Percentiles rank a stretch among this genome's conserved stretches.
Evolutionary conservation across 2,113 vertebrate species (phyloP).

Genomic region (Cyprinodon variegatus): DNA sequence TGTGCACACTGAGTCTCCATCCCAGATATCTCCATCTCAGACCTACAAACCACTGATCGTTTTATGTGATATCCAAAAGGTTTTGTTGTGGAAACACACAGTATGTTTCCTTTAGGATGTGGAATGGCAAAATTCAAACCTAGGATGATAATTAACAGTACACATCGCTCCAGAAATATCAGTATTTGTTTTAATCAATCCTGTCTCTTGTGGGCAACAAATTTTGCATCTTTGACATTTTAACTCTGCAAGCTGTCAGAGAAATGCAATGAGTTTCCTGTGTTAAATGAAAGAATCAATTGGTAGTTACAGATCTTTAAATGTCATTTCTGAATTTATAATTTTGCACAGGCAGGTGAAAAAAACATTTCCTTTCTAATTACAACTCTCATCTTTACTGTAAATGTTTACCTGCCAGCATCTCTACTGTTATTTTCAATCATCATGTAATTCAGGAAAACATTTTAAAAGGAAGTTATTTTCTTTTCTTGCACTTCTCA

Average conservation of each 20-base stretch:
- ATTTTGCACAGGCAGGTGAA: slow-evolving; percentile 4
- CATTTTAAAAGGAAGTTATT: background rate
- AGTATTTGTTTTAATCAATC: background rate
- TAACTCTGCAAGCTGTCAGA: slow-evolving; percentile 1
- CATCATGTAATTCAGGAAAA: background rate
- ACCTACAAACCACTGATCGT: slow-evolving; percentile 16
- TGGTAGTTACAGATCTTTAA: slow-evolving; percentile 35
- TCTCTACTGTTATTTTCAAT: background rate
- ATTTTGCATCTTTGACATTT: slow-evolving; percentile 24
- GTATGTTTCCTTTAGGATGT: slow-evolving; percentile 1
- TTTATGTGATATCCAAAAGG: background rate
- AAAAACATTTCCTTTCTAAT: slow-evolving; percentile 6
- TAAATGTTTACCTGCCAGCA: slow-evolving; percentile 7
- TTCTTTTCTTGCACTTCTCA: background rate
- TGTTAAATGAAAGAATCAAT: slow-evolving; percentile 18
- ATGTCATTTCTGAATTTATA: slow-evolving; percentile 27
- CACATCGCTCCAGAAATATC: slow-evolving; percentile 7
- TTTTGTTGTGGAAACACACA: background rate
- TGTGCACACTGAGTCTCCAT: slow-evolving; percentile 3
- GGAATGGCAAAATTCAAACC: slow-evolving; percentile 5
- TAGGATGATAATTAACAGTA: background rate
- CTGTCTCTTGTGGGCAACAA: background rate
- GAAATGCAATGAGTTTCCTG: background rate
- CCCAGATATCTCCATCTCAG: slow-evolving; percentile 29
- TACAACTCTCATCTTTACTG: slow-evolving; percentile 6